Evolutionary conservation across 1,140 invertebrate species (phyloP), one percentile per base, ranked within the genome.

Genomic region (Rhopalosiphum maidis): DNA sequence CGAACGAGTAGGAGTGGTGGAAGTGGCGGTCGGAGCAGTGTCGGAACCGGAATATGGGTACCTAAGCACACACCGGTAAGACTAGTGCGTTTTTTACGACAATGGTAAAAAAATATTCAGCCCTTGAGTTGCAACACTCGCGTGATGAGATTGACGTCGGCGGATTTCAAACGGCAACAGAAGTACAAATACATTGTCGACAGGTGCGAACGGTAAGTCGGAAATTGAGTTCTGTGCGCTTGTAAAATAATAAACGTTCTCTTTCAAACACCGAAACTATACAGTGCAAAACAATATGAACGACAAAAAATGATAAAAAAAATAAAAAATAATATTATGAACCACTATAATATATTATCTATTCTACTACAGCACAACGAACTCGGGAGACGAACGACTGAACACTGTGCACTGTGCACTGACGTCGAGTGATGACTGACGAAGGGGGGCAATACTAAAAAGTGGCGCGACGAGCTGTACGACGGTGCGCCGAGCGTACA

Each of bases 51-150:
- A n/a, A 51, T 68, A 8, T 15, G 48, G 46, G 6, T 46, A 30
- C n/a, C n/a, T n/a, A n/a, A n/a, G n/a, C n/a, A n/a, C n/a, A 48
- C 15, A 48, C 15, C 46, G 86, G 23, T 23, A 43, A 23, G 37
- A 30, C 25, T 9, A 46, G 23, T 15, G 41, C 3, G 41, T 89
- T 46, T 51, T 21, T 21, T 88, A 30, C 41, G 3, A 51, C 22
- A n/a, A 88, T 2, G 22, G 15, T 9, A 8, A 35, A 6, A 8
- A 11, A 25, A 4, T 15, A 22, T 43, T 86, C 82, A 93, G 91
- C 91, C 91, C 23, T 93, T 93, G 46, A 86, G 68, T n/a, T 93
- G 91, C 2, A 93, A 15, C n/a, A 85, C 91, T 55, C 91, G 48
- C 5, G 48, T 7, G 11, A 85, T 54, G 7, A 85, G 82, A 93